Conservation (phyloP, 2,888 invertebrate genomes). For the Xanthia icteritia region DNA sequence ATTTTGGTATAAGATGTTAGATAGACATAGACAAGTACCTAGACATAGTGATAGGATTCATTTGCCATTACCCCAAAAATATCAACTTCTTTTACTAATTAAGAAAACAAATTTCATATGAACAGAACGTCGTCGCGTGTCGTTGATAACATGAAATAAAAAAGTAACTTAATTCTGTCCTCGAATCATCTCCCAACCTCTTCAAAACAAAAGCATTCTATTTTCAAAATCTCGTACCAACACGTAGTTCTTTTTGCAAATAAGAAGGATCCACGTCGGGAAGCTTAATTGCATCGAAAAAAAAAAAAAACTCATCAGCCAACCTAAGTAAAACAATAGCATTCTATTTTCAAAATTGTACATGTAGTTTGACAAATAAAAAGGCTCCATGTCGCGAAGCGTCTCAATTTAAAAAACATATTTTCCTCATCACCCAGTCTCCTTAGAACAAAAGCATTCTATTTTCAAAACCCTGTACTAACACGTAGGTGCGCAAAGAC, state of each 20-base stretch:
- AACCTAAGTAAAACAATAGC: conserved; percentile 33
- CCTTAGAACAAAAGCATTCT: conserved; percentile 38
- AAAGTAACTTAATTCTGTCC: not conserved
- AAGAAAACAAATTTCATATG: too few species aligned
- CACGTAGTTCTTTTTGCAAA: not conserved
- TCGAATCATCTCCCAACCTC: not conserved
- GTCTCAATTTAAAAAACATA: not conserved
- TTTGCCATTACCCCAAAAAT: too few species aligned
- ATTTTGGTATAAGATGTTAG: too few species aligned
- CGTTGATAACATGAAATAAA: too few species aligned
- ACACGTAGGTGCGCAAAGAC: conserved; percentile 67
- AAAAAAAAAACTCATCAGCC: not conserved
- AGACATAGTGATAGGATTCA: too few species aligned
- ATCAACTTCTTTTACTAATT: too few species aligned
- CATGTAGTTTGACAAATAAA: not conserved
- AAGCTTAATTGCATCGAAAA: not conserved
- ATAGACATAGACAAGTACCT: too few species aligned
- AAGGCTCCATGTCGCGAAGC: not conserved
- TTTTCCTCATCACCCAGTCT: not conserved
- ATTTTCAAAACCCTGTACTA: conserved; percentile 31
- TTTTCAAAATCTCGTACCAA: conserved; percentile 41
- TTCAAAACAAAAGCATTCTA: conserved; percentile 26
- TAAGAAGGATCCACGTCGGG: not conserved
- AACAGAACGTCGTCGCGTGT: not conserved
- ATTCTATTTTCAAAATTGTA: conserved; percentile 20